Base-by-base conservation (phyloP, 2,888 invertebrate genomes). In the Stenolophus ochropezus region DNA sequence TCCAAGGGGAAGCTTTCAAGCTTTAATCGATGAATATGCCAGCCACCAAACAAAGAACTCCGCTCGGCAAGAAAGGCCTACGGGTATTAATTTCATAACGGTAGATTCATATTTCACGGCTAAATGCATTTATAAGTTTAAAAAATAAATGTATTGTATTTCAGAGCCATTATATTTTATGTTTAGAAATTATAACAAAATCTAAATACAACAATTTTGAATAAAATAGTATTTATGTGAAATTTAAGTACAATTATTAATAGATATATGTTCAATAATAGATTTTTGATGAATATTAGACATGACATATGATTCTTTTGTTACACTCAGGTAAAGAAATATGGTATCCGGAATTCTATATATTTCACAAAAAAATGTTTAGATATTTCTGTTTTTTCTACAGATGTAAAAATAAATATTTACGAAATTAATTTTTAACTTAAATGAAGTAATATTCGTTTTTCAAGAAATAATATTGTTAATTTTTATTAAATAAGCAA, bases 251-350 rank as follows among this genome's bases (percentile, higher is more conserved):
- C 6, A 42, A 4, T 6, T 42, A 42, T 42, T 42, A 11, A 8
- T 42, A 42, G 33, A 42, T 42, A 42, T 42, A 42, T 11, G 6
- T 42, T 42, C 11, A 42, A 42, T 42, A 42, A 42, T 71, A 71
- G 49, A 49, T 16, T 47, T 74, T 47, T 74, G 74, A 74, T 74
- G 74, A 49, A 42, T 74, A 74, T 74, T 74, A n/a, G 49, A 25
- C 14, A 18, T 74, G 74, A 74, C 51, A 49, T 11, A 20, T 16
- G 51, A 23, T 47, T 16, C 27, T 33, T 27, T 71, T 71, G 25
- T 25, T 71, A 33, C 14, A 16, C 18, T 6, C 71, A 71, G 71
- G 71, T 71, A 71, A 71, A 71, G 33, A 71, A 71, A 71, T 23
- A 33, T 14, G n/a, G n/a, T 42, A 42, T 42, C 6, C 42, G 42